Evolutionary conservation across 2,797 vertebrate genomes (phyloP).

Genomic region (Pseudochaenichthys georgianus): DNA sequence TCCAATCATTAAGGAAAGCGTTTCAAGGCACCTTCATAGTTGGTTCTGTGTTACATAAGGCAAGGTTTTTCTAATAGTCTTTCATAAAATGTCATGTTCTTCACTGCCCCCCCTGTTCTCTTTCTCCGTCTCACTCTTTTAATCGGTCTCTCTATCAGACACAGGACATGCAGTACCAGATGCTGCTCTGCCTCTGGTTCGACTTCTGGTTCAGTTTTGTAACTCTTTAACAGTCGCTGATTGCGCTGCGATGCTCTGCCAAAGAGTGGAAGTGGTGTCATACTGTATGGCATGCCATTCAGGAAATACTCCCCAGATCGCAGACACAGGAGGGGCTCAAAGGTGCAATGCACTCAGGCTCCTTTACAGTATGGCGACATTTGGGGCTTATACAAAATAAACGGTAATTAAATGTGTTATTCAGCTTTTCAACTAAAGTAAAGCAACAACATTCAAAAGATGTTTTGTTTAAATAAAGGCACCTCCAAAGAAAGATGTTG

Average conservation of each 20-base stretch:
- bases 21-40: not conserved
- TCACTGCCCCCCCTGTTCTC: not conserved
- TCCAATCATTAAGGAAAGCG: not conserved
- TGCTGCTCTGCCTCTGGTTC: conserved; percentile 59
- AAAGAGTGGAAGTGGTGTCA: conserved; percentile 79
- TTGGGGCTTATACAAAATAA: conserved; percentile 39
- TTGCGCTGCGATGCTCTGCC: conserved; percentile 69
- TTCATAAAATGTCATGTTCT: conserved; percentile 24
- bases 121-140: conserved; percentile 12
- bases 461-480: not conserved
- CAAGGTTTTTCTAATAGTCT: conserved; percentile 11
- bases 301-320: conserved; percentile 63
- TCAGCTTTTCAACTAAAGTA: conserved; percentile 17
- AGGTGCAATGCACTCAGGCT: conserved; percentile 60
- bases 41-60: conserved; percentile 13
- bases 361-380: conserved; percentile 30
- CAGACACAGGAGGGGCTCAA: conserved; percentile 65
- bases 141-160: conserved; percentile 39
- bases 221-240: conserved; percentile 77
- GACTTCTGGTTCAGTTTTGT: conserved; percentile 79
- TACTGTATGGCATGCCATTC: conserved; percentile 61
- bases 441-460: no score
- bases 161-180: conserved; percentile 72
- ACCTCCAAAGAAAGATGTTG: not conserved
- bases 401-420: conserved; percentile 34